These are phyloP conservation scores for Alexandromys fortis DNA, from an alignment of 2,113 vertebrate species.

Conservation along the genomic window DNA sequence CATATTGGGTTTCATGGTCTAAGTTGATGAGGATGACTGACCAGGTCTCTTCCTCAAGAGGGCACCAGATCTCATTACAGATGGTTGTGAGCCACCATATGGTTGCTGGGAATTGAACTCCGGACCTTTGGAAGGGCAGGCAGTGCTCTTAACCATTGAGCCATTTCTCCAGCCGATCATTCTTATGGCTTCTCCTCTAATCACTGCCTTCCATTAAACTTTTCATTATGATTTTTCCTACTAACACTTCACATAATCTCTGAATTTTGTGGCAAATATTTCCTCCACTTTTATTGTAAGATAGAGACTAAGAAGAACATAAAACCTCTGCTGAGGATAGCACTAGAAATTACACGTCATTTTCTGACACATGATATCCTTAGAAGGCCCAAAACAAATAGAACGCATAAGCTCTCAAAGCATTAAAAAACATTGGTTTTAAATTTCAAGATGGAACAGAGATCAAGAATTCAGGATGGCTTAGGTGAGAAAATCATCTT, in stretches of 20 bases:
- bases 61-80: too few species aligned
- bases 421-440: conserved; percentile 9
- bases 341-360: background rate
- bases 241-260: background rate
- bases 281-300: conserved; percentile 32
- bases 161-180: background rate
- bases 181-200: background rate
- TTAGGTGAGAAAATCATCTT: background rate
- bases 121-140: too few species aligned
- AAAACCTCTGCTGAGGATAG: background rate
- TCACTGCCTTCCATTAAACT: conserved; percentile 3
- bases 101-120: too few species aligned
- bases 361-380: background rate
- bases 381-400: background rate
- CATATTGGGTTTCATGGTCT: too few species aligned
- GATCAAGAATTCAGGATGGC: background rate
- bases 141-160: too few species aligned
- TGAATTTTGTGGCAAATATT: background rate
- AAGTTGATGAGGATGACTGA: too few species aligned
- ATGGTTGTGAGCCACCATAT: too few species aligned
- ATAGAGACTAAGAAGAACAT: background rate
- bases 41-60: too few species aligned
- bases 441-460: background rate
- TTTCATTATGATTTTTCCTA: background rate
- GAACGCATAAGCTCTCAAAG: background rate